Base-by-base conservation (phyloP, 37 sponge, comb jelly and placozoan species). In the Halichondria panicea region DNA sequence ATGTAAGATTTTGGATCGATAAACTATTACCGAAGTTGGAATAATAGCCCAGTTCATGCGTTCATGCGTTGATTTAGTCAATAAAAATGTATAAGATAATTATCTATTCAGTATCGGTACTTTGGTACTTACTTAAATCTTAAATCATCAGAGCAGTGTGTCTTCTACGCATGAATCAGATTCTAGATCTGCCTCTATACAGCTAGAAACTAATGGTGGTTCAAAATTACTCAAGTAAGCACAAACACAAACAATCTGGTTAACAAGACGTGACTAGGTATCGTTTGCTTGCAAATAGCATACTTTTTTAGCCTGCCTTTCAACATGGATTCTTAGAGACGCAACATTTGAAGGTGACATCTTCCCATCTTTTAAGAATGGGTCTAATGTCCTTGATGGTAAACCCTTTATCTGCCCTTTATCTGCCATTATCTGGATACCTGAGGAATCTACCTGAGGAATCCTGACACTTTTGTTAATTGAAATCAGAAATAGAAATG, bases 371-470 rank as follows among this genome's bases (percentile, higher is more conserved):
- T 70, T 59, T 33, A 81, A 15, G 36, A 88, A 88, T 34, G 89
- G 69, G 55, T 79, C 85, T 5, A 83, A 76, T 38, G 32, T 90
- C 86, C 31, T 71, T 74, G 41, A 84, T 84, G 18, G 81, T 84
- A 54, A 89, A 89, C 22, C 89, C 89, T 21, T 69, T 45, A 53
- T n/a, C n/a, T n/a, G n/a, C n/a, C n/a, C n/a, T n/a, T n/a, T n/a
- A n/a, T 83, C 89, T n/a, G 80, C 89, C 80, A 89, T 78, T 27
- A 83, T 54, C 4, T 66, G 64, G 27, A 81, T 62, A 18, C 83
- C 83, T 25, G 82, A 46, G 40, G 77, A 72, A 37, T 71, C 72
- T 54, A 52, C 27, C 4, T 34, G 55, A 80, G 42, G 58, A 80
- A 80, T 21, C 81, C 87, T 53, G 54, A 52, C 1, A 38, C 43